Conservation (phyloP, 2,797 vertebrate species). For the Danio aesculapii region DNA sequence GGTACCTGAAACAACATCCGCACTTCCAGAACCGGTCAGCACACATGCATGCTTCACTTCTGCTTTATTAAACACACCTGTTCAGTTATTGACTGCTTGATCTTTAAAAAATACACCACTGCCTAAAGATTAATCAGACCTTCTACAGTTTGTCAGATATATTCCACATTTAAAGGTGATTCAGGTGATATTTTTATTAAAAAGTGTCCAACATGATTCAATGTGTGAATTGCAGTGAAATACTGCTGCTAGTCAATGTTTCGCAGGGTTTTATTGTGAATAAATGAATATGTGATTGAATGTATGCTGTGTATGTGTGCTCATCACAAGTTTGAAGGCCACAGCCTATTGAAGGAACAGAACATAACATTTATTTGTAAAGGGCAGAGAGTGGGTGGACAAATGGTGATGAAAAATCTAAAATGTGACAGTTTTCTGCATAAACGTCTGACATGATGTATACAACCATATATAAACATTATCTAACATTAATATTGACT, state of each 20-base stretch:
- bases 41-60: background rate
- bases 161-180: background rate
- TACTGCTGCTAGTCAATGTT: background rate
- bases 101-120: background rate
- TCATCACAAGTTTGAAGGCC: constrained; percentile 24
- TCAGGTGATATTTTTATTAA: background rate
- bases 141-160: background rate
- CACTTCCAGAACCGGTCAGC: constrained; percentile 86
- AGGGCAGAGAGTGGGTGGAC: background rate
- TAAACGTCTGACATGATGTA: background rate
- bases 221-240: background rate
- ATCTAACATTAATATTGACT: too few relatives aligned
- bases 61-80: background rate
- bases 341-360: background rate
- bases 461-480: too few relatives aligned
- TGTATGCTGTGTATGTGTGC: background rate
- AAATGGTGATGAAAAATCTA: background rate
- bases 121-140: background rate
- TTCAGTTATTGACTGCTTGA: background rate
- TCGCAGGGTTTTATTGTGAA: background rate
- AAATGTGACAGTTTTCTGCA: background rate
- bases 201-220: background rate
- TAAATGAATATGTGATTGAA: background rate
- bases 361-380: constrained; percentile 10
- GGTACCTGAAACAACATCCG: constrained; percentile 84